Conservation (phyloP, 2,888 invertebrate species). For the Melipona beecheii region DNA sequence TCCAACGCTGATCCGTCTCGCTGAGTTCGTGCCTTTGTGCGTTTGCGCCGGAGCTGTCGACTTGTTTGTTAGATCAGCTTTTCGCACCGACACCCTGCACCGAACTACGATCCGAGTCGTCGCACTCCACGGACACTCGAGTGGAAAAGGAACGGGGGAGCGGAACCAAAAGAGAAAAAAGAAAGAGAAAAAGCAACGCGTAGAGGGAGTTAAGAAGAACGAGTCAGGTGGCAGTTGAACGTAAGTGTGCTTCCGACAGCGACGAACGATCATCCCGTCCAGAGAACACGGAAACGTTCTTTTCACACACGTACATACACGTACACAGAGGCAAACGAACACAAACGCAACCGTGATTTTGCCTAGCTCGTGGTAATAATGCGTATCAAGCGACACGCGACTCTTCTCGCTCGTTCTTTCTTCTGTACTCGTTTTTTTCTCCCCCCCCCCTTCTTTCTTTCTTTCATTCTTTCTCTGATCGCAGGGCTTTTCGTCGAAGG, state of each 20-base stretch:
- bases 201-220: background rate
- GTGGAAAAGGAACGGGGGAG: background rate
- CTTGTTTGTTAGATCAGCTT: conserved; percentile 19
- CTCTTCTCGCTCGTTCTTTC: background rate
- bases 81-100: background rate
- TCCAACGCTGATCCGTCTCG: conserved; percentile 1
- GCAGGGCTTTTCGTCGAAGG: background rate
- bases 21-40: background rate
- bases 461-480: background rate
- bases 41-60: background rate
- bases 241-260: conserved; percentile 11
- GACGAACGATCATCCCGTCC: background rate
- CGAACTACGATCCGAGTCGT: background rate
- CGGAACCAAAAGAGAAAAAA: too few species aligned
- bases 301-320: background rate
- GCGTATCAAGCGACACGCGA: background rate
- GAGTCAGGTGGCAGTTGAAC: background rate
- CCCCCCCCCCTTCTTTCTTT: too few species aligned
- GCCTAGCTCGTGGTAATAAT: background rate
- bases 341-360: background rate
- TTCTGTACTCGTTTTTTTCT: background rate
- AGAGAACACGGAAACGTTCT: background rate
- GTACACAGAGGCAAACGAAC: background rate
- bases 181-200: too few species aligned
- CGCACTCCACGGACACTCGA: background rate